Evolutionary conservation across 2,888 invertebrate genomes (phyloP).

Genomic region (Cephus rjabovi): DNA sequence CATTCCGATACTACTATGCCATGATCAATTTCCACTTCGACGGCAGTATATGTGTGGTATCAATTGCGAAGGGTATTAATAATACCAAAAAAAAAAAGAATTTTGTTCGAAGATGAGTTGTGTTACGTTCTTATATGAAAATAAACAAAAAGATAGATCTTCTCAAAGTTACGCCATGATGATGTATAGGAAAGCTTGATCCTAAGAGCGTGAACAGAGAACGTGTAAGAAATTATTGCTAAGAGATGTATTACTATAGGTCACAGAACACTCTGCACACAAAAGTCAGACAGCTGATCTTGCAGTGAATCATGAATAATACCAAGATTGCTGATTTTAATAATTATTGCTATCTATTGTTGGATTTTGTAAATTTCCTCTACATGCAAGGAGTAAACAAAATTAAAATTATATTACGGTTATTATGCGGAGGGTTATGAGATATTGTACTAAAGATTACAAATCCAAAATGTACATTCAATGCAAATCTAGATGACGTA

Average conservation of each 20-base stretch:
- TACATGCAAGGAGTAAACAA: slow-evolving; percentile 41
- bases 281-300: slow-evolving; percentile 26
- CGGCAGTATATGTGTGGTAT: background rate
- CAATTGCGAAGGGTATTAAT: background rate
- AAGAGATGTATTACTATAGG: background rate
- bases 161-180: background rate
- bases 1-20: background rate
- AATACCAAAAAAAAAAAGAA: background rate
- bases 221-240: background rate
- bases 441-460: slow-evolving; percentile 45
- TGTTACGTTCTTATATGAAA: background rate
- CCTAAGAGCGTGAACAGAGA: background rate
- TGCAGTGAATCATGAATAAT: slow-evolving; percentile 36
- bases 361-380: slow-evolving; percentile 54
- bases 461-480: slow-evolving; percentile 4
- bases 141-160: background rate
- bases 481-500: slow-evolving; percentile 27
- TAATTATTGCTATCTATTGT: slow-evolving; percentile 47
- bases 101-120: background rate
- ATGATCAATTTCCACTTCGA: background rate
- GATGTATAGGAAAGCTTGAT: background rate
- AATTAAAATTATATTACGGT: slow-evolving; percentile 51
- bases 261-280: background rate
- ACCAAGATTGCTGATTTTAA: slow-evolving; percentile 43
- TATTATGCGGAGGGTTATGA: slow-evolving; percentile 50